Evolutionary conservation across 2,113 vertebrate genomes (phyloP).

Genomic region (Phalacrocorax brasilianus): DNA sequence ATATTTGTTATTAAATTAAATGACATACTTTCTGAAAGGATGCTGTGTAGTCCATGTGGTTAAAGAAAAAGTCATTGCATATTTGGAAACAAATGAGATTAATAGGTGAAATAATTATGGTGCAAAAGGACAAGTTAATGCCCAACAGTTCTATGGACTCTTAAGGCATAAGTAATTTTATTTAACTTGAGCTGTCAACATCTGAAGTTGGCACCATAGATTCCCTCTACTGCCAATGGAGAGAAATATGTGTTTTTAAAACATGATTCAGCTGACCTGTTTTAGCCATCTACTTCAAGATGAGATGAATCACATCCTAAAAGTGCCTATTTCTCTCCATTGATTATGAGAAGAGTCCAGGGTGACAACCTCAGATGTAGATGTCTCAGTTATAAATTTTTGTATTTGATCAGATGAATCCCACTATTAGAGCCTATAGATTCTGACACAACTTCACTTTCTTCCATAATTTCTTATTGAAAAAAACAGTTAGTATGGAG

Average conservation of each 20-base stretch:
- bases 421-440: slow-evolving; percentile 5
- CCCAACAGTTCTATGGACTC: not conserved
- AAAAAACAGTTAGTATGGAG: not conserved
- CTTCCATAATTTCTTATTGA: slow-evolving; percentile 44
- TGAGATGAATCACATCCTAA: slow-evolving; percentile 17
- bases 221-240: not conserved
- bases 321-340: slow-evolving; percentile 40
- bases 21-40: not conserved
- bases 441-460: slow-evolving; percentile 30
- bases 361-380: slow-evolving; percentile 7
- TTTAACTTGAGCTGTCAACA: not conserved
- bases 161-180: not conserved
- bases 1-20: not conserved
- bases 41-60: not conserved
- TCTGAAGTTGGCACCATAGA: not conserved
- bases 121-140: not conserved
- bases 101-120: not conserved
- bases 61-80: not conserved
- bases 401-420: slow-evolving; percentile 27
- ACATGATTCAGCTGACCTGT: slow-evolving; percentile 38
- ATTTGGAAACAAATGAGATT: not conserved
- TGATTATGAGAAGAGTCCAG: slow-evolving; percentile 35
- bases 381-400: slow-evolving; percentile 42
- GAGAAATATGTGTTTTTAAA: slow-evolving; percentile 11
- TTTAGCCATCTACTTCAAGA: slow-evolving; percentile 26